Evolutionary conservation across 2,888 invertebrate species (phyloP).

Genomic region (Rhingia rostrata): DNA sequence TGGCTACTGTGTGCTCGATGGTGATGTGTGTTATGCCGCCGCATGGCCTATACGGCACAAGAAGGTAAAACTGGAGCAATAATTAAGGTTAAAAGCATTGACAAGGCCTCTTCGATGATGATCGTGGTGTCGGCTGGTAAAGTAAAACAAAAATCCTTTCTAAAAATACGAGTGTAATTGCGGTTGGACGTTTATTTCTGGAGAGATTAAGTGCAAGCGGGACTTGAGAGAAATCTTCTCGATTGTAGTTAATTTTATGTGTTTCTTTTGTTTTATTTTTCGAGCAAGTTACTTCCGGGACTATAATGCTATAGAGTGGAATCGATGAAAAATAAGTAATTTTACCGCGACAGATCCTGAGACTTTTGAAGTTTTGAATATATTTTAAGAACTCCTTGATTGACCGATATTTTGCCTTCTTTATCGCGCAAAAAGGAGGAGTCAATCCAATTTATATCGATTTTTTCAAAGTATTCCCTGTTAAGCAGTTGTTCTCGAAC

Average conservation of each 20-base stretch:
- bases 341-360: too few relatives aligned
- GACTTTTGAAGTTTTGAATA: too few relatives aligned
- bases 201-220: slow-evolving; percentile 10
- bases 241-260: not conserved
- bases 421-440: too few relatives aligned
- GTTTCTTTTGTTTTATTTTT: not conserved
- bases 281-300: not conserved
- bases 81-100: slow-evolving; percentile 73
- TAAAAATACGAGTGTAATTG: slow-evolving; percentile 39
- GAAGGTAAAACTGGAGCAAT: slow-evolving; percentile 67
- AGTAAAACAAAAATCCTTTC: slow-evolving; percentile 54
- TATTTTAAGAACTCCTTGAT: too few relatives aligned
- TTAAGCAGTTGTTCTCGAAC: too few relatives aligned
- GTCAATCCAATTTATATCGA: too few relatives aligned
- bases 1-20: not conserved
- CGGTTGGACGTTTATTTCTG: slow-evolving; percentile 23
- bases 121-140: slow-evolving; percentile 17
- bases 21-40: slow-evolving; percentile 19
- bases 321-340: too few relatives aligned
- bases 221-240: slow-evolving; percentile 22
- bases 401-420: too few relatives aligned
- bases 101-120: slow-evolving; percentile 62
- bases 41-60: not conserved
- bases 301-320: too few relatives aligned
- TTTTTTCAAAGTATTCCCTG: too few relatives aligned